phyloP scores from a whole-genome alignment of 2,888 invertebrate genomes.

The Netelia melanura region DNA sequence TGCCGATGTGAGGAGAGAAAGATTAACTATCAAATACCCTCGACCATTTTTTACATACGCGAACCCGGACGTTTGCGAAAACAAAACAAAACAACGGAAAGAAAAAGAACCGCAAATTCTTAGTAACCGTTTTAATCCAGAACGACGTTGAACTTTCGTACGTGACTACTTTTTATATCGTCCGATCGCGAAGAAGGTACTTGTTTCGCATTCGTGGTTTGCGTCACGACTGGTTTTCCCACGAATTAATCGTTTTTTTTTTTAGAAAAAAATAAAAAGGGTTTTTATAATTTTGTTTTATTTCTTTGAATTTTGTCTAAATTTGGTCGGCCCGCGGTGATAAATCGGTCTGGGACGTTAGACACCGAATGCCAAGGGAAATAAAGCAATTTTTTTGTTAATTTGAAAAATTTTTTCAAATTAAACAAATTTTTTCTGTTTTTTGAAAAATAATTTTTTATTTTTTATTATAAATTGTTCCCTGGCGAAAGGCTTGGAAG shows the following conservation, averaged over 20 bases:
- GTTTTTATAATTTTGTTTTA: neutral
- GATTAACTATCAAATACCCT: neutral
- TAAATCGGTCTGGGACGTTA: too few species aligned
- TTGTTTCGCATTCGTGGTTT: constrained; percentile 41
- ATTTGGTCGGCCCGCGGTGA: too few species aligned
- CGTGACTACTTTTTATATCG: constrained; percentile 73
- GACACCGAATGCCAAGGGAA: too few species aligned
- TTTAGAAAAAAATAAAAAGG: neutral
- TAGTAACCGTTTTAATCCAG: neutral
- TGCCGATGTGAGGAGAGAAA: neutral
- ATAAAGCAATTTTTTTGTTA: too few species aligned
- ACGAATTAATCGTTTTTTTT: constrained; percentile 19
- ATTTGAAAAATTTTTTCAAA: too few species aligned
- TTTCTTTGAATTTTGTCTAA: too few species aligned
- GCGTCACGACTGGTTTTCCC: constrained; percentile 1
- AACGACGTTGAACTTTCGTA: constrained; percentile 46
- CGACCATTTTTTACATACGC: neutral
- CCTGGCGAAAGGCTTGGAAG: neutral
- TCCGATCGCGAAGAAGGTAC: constrained; percentile 64
- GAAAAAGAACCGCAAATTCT: neutral
- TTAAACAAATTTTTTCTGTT: too few species aligned
- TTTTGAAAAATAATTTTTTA: neutral
- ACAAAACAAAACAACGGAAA: neutral
- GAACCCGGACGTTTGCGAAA: constrained; percentile 4
- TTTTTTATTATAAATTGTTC: neutral